Percentiles rank a stretch among this genome's conserved stretches.
Conservation (phyloP, 2,113 vertebrate genomes). For the Equus przewalskii region DNA sequence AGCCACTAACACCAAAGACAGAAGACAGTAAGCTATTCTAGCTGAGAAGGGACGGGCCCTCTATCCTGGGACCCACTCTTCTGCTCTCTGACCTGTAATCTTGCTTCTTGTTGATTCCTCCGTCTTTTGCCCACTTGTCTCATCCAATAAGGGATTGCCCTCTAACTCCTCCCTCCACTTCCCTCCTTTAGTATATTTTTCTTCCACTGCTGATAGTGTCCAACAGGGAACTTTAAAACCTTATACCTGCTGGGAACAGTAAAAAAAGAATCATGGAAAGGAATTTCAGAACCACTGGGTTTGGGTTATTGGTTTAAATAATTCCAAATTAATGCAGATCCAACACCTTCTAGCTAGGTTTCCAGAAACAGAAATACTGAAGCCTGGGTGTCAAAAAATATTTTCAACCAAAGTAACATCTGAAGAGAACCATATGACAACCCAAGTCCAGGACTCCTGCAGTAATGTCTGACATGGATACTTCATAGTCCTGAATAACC, state of each 20-base stretch:
- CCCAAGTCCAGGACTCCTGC: neutral
- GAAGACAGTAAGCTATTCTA: neutral
- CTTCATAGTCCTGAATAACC: neutral
- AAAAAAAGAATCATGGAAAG: neutral
- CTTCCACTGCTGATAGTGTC: neutral
- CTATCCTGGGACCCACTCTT: neutral
- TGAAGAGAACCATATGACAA: neutral
- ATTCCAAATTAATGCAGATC: neutral
- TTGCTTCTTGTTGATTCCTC: neutral
- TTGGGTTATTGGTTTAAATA: constrained; percentile 32
- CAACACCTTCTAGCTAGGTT: neutral
- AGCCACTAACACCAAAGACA: neutral
- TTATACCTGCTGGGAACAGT: neutral
- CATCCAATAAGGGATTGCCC: neutral
- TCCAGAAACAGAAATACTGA: constrained; percentile 25
- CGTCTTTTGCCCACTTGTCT: neutral
- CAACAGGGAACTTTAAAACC: neutral
- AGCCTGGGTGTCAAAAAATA: neutral
- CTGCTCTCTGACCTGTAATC: neutral
- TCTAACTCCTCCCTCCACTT: neutral
- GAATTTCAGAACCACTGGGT: neutral
- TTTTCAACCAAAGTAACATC: neutral
- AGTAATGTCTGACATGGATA: neutral
- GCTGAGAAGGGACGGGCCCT: neutral
- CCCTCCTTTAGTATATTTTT: neutral